Percentiles rank a stretch among this genome's conserved stretches.
phyloP scores from a whole-genome alignment of 1,140 invertebrate species.

The Magallana angulata region DNA sequence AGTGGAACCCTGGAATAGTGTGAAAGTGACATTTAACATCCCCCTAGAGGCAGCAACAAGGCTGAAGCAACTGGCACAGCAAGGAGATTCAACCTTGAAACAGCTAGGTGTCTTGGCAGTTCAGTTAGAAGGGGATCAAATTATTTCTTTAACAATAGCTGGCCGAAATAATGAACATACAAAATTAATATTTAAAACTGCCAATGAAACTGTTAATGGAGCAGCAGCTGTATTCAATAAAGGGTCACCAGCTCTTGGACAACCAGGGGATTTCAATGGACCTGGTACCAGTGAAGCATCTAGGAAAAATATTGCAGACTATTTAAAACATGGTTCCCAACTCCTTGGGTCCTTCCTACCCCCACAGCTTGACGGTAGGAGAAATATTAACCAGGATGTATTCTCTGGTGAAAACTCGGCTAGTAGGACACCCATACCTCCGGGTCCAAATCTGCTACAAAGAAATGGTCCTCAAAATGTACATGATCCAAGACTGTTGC shows the following conservation, averaged over 20 bases:
- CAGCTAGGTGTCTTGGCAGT: conserved; percentile 96
- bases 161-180: conserved; percentile 85
- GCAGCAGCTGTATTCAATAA: conserved; percentile 47
- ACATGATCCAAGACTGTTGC: neutral
- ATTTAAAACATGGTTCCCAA: conserved; percentile 74
- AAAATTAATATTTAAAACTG: conserved; percentile 86
- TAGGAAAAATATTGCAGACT: conserved; percentile 78
- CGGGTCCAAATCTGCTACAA: neutral
- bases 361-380: conserved; percentile 28
- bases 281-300: conserved; percentile 73
- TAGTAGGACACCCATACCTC: neutral
- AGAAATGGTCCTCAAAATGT: conserved; percentile 26
- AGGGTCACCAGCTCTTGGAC: neutral
- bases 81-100: conserved; percentile 91
- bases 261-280: conserved; percentile 56
- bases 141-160: conserved; percentile 92
- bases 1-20: conserved; percentile 99
- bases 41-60: conserved; percentile 94
- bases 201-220: conserved; percentile 68
- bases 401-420: neutral
- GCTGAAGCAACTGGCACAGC: conserved; percentile 92
- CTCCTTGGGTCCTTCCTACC: conserved; percentile 67
- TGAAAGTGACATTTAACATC: conserved; percentile 97
- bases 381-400: neutral
- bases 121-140: conserved; percentile 96